Evolutionary conservation across 1,140 invertebrate species (phyloP), one percentile per base, ranked within the genome.

Genomic region (Macrobrachium nipponense): DNA sequence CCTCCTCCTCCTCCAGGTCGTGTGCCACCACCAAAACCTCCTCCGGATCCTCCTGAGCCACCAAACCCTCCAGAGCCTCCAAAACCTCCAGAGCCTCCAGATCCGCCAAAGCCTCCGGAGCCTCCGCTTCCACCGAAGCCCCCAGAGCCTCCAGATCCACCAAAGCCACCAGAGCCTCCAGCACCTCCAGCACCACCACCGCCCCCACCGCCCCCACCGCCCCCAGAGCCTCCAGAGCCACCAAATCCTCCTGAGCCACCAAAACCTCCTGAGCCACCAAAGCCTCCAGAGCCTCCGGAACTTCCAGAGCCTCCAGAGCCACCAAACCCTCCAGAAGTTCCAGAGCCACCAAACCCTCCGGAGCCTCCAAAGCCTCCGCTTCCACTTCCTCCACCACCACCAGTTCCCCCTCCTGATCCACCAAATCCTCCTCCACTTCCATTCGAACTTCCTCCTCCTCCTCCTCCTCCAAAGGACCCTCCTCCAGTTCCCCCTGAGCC

Each of bases 361-460:
- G 70, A 72, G 58, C 80, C 68, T 58, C 60, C 79, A 66, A 14
- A 14, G 6, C 79, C 79, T 43, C 62, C 80, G 20, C 60, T 68
- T 76, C 82, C 81, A 43, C 68, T 58, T 60, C 70, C 59, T 20
- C 82, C 82, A 58, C 58, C 51, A 3, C 61, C 82, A 68, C 72
- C 76, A 20, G 36, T 27, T 83, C 70, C 82, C 15, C 73, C 62
- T 61, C 83, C 77, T 80, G 51, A 51, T 51, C 79, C 79, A 58
- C 61, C 79, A 43, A 66, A 80, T 7, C 79, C 79, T 68, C 36
- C 15, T 18, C 80, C 59, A 76, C 62, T 12, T n/a, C 82, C 66
- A 23, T 76, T 68, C 20, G 68, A 73, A n/a, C 66, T 64, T 75
- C 17, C 18, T 70, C 79, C 79, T 68, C 70, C 70, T n/a, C 18